These are phyloP conservation scores for Clarias pachynema DNA, from an alignment of 2,797 vertebrate genomes.

Conservation along the genomic window DNA sequence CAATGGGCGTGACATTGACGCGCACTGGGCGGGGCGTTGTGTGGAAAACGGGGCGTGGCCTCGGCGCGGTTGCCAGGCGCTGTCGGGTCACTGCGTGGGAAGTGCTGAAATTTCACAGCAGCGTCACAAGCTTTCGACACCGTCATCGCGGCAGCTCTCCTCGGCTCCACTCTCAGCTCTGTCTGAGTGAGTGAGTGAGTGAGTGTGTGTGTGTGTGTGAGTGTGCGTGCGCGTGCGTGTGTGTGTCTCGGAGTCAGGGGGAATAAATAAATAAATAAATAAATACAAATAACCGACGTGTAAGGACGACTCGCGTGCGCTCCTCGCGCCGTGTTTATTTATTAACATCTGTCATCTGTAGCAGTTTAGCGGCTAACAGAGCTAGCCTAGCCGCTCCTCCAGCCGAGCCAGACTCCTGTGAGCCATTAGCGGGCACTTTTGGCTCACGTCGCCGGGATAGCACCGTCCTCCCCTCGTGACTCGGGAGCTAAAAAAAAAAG, in stretches of 20 bases:
- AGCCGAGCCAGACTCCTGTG: not conserved
- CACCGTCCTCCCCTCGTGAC: not conserved
- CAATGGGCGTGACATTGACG: conserved; percentile 20
- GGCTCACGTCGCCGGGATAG: conserved; percentile 45
- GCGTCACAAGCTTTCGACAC: conserved; percentile 59
- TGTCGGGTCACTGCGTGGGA: conserved; percentile 49
- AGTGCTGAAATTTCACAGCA: conserved; percentile 59
- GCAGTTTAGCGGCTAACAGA: conserved; percentile 15
- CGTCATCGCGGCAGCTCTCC: conserved; percentile 2
- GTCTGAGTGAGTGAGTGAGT: too few relatives aligned
- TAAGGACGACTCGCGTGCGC: not conserved
- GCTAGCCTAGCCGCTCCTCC: conserved; percentile 39
- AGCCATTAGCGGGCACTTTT: conserved; percentile 30
- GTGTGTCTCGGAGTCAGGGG: not conserved
- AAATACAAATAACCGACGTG: too few relatives aligned
- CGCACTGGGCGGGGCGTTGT: not conserved
- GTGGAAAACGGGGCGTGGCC: conserved; percentile 33
- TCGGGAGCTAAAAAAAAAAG: conserved; percentile 22
- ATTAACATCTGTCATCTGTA: conserved; percentile 28
- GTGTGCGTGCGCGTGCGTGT: too few relatives aligned
- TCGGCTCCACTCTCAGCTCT: not conserved
- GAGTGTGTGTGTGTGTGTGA: too few relatives aligned
- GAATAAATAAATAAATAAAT: not conserved
- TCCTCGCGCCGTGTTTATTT: not conserved
- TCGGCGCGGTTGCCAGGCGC: conserved; percentile 62